Base-by-base conservation (phyloP, 1,140 invertebrate species). In the Manduca sexta region DNA sequence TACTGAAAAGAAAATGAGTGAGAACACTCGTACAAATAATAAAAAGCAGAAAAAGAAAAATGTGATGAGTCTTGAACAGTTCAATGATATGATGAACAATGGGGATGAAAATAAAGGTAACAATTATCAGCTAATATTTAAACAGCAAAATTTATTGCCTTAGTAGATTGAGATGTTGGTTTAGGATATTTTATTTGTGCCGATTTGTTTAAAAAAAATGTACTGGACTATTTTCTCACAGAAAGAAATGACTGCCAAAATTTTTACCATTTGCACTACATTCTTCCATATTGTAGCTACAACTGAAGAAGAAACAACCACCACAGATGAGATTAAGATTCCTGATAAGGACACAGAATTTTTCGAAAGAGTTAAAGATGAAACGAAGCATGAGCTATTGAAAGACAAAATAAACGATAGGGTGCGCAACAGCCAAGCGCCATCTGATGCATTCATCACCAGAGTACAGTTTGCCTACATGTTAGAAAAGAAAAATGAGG, bases 341-440 rank as follows among this genome's bases (percentile, higher is more conserved):
- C 41, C 54, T 12, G 62, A 68, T 8, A 81, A 79, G 50, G 79
- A 83, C 34, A 73, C 71, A 49, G 71, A 90, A 58, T 94, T 92
- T 66, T 94, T 94, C 69, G 88, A 92, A 45, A 88, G 89, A 64
- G 83, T 93, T 21, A 87, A 91, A 34, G 87, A 89, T 69, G 91
- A 92, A 57, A 88, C 90, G 0, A 89, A 88, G 62, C 86, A 89
- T 71, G 91, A 91, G 60, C 69, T 93, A 14, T 77, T 87, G 31
- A 92, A 89, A 70, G 91, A 92, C 57, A 90, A 91, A 83, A 89
- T 91, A 33, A 90, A 87, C 69, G 89, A 88, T 59, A 76, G 77
- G 72, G 71, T 80, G 12, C 60, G 60, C 49, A 64, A 56, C 64
- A 80, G 82, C 49, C 67, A 80, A 29, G 80, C 78, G 49, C 72